Conservation (phyloP, 2,888 invertebrate species). For the Phania funesta region DNA sequence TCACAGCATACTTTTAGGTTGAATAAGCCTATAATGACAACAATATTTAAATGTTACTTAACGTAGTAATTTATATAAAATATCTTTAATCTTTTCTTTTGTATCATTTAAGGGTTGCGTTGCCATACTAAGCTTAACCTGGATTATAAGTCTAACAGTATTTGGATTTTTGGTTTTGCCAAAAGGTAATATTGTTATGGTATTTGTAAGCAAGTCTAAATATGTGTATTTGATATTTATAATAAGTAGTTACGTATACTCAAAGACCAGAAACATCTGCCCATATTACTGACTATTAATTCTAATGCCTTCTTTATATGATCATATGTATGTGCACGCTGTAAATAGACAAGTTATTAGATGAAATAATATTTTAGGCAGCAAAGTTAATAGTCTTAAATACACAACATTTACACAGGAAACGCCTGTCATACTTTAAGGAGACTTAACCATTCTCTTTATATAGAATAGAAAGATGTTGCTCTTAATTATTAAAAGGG, state of each 20-base stretch:
- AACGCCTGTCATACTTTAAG: background rate
- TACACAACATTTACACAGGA: background rate
- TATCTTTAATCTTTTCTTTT: constrained; percentile 1
- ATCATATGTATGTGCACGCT: no score
- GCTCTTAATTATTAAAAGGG: no score
- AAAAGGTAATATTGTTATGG: constrained; percentile 81
- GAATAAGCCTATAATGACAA: background rate
- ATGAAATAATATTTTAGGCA: background rate
- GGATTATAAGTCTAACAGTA: constrained; percentile 91
- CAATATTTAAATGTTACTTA: background rate
- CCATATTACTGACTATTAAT: no score
- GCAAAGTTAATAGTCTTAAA: constrained; percentile 13
- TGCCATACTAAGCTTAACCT: constrained; percentile 90
- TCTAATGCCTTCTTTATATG: no score
- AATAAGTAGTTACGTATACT: no score
- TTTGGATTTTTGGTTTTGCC: constrained; percentile 92
- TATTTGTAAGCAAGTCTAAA: background rate
- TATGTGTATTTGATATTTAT: no score
- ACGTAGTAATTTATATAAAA: background rate
- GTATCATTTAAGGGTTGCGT: constrained; percentile 87
- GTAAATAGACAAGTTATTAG: background rate
- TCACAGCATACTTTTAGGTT: background rate
- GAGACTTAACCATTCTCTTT: background rate
- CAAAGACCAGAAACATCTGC: no score
- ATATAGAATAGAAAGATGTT: background rate